phyloP scores from a whole-genome alignment of 2,797 vertebrate species.

The Hozukius guyotensis region DNA sequence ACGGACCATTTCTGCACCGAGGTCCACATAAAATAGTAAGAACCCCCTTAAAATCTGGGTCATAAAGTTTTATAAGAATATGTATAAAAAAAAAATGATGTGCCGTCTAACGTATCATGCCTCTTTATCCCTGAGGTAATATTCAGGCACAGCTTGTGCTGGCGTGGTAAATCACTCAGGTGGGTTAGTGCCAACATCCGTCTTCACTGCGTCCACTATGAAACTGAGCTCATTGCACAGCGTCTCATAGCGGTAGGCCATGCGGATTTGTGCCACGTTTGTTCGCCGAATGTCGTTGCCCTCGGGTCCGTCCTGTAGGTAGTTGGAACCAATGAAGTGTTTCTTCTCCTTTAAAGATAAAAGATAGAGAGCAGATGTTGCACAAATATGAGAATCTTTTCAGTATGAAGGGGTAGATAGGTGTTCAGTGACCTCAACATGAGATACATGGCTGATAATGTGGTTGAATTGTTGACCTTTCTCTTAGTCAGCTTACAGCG shows the following conservation, averaged over 20 bases:
- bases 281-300: conserved; percentile 95
- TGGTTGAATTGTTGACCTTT: not conserved
- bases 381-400: not conserved
- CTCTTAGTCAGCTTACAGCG: not conserved
- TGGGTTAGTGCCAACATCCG: conserved; percentile 68
- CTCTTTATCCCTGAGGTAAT: not conserved
- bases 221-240: conserved; percentile 96
- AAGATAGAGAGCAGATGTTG: not conserved
- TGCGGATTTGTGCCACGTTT: conserved; percentile 96
- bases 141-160: not conserved
- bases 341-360: conserved; percentile 89
- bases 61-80: not conserved
- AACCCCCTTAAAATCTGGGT: not conserved
- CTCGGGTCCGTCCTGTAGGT: conserved; percentile 91
- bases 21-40: not conserved
- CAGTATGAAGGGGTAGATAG: not conserved
- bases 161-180: conserved; percentile 43
- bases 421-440: not conserved
- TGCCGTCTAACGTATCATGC: not conserved
- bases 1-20: not conserved
- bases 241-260: conserved; percentile 94
- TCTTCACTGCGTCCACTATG: conserved; percentile 91
- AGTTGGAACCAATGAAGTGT: conserved; percentile 91
- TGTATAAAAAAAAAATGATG: not conserved
- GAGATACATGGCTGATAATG: not conserved